Evolutionary conservation across 2,113 vertebrate species (phyloP).

Genomic region (Sapayoa aenigma): DNA sequence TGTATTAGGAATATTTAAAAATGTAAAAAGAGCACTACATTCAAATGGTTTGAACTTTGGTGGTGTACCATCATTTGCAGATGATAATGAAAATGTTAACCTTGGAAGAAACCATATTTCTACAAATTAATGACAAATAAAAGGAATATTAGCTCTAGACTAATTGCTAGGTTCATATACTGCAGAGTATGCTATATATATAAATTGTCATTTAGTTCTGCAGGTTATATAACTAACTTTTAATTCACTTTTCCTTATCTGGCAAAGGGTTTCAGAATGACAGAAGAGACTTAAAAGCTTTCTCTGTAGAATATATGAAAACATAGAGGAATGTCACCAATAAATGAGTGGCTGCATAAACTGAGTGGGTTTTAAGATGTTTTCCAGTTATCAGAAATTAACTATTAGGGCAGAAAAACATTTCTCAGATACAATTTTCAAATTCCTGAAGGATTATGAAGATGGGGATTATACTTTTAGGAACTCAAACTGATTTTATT

Average conservation of each 20-base stretch:
- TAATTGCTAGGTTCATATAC: background rate
- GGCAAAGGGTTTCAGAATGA: background rate
- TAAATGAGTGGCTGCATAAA: constrained; percentile 7
- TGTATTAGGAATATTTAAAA: constrained; percentile 27
- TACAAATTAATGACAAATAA: constrained; percentile 50
- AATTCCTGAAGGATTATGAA: background rate
- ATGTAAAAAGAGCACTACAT: background rate
- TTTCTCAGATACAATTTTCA: background rate
- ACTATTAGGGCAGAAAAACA: background rate
- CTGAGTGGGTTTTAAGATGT: background rate
- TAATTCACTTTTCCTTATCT: constrained; percentile 9
- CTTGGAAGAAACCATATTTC: constrained; percentile 33
- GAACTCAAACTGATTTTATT: background rate
- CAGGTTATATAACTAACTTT: background rate
- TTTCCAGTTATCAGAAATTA: constrained; percentile 21
- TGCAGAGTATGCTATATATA: background rate
- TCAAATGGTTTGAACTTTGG: constrained; percentile 13
- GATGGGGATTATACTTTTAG: background rate
- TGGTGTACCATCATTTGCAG: background rate
- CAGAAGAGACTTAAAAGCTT: background rate
- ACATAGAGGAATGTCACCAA: background rate
- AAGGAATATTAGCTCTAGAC: background rate
- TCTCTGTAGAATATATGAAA: background rate
- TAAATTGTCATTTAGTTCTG: background rate
- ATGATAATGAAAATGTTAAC: constrained; percentile 44